Conservation (phyloP, 2,797 vertebrate genomes). For the Anabas testudineus region DNA sequence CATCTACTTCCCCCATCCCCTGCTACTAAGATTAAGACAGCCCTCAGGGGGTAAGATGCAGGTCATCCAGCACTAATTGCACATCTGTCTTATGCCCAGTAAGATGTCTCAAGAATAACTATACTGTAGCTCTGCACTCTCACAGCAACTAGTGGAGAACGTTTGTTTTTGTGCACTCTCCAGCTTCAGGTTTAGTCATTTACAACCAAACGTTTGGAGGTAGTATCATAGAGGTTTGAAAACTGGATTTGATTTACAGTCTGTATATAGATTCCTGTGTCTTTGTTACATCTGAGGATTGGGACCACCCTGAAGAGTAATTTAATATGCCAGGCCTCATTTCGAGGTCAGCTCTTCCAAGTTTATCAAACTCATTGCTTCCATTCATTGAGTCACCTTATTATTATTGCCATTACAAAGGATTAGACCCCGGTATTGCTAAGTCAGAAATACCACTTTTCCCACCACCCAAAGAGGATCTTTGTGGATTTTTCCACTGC, state of each 20-base stretch:
- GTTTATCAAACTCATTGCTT: slow-evolving; percentile 70
- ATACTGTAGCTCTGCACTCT: background rate
- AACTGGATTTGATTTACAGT: slow-evolving; percentile 43
- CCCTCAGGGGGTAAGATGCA: slow-evolving; percentile 63
- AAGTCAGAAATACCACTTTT: slow-evolving; percentile 59
- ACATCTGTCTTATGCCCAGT: slow-evolving; percentile 70
- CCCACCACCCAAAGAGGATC: slow-evolving; percentile 57
- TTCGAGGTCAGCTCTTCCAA: slow-evolving; percentile 55
- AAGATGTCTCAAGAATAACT: slow-evolving; percentile 53
- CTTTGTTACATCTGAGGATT: slow-evolving; percentile 39
- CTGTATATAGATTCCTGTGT: slow-evolving; percentile 41
- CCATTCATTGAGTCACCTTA: slow-evolving; percentile 64
- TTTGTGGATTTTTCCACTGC: slow-evolving; percentile 72
- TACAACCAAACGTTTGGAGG: slow-evolving; percentile 7
- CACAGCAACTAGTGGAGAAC: background rate
- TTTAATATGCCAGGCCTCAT: slow-evolving; percentile 50
- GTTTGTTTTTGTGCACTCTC: slow-evolving; percentile 8
- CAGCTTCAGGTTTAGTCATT: slow-evolving; percentile 26
- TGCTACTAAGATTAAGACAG: slow-evolving; percentile 77
- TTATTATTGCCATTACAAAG: slow-evolving; percentile 77
- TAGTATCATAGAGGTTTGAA: slow-evolving; percentile 24
- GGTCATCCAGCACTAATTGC: slow-evolving; percentile 75
- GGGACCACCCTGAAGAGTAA: slow-evolving; percentile 68
- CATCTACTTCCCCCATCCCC: slow-evolving; percentile 68
- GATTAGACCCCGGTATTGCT: slow-evolving; percentile 67